Conservation (phyloP, 2,888 invertebrate genomes). For the Cataglyphis cursor region DNA sequence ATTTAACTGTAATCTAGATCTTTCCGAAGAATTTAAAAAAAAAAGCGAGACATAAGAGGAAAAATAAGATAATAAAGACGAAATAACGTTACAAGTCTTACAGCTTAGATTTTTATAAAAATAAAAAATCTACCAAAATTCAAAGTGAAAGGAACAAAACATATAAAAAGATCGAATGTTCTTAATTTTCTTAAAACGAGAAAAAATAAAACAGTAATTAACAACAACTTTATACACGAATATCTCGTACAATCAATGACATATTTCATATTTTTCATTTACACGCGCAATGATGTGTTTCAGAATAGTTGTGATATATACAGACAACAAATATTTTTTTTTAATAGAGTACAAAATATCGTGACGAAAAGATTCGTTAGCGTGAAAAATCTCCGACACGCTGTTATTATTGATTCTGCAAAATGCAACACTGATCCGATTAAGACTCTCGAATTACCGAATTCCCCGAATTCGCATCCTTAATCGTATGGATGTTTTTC, state of each 20-base stretch:
- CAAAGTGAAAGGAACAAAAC: neutral
- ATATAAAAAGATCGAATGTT: neutral
- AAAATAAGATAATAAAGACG: no score
- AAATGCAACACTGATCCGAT: slow-evolving; percentile 82
- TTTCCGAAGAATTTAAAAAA: neutral
- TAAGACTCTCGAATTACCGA: slow-evolving; percentile 81
- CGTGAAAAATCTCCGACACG: slow-evolving; percentile 43
- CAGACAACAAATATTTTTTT: neutral
- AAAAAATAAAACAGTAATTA: neutral
- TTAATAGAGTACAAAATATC: neutral
- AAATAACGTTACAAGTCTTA: neutral
- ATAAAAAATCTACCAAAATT: neutral
- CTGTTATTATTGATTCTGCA: slow-evolving; percentile 73
- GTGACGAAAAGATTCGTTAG: neutral
- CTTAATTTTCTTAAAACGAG: neutral
- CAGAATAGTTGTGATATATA: neutral
- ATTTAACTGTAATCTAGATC: neutral
- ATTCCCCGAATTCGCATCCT: slow-evolving; percentile 58
- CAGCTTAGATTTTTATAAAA: neutral
- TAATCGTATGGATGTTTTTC: slow-evolving; percentile 28
- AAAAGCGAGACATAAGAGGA: neutral
- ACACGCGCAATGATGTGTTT: neutral
- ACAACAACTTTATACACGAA: neutral
- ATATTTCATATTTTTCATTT: neutral
- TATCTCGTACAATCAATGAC: neutral